These are phyloP conservation scores for Boloria selene DNA, from an alignment of 2,888 invertebrate genomes.

Conservation along the genomic window DNA sequence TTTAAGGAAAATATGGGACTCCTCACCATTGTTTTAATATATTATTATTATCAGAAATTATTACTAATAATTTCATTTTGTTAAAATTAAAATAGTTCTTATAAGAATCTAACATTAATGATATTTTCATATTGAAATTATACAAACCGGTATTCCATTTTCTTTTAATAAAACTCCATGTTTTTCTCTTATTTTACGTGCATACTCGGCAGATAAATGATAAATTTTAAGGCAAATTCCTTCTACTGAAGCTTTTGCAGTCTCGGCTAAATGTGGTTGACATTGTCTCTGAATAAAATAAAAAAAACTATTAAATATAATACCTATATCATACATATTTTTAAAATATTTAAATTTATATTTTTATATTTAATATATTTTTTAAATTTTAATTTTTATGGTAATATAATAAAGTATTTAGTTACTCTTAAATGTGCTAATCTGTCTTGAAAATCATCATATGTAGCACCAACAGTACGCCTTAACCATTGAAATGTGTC, in stretches of 20 bases:
- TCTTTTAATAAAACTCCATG: slow-evolving; percentile 93
- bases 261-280: slow-evolving; percentile 97
- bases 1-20: no score
- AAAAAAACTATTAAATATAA: neutral
- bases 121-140: neutral
- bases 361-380: no score
- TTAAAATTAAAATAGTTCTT: neutral
- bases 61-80: neutral
- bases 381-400: no score
- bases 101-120: neutral
- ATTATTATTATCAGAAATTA: no score
- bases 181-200: slow-evolving; percentile 93
- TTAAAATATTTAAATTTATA: neutral
- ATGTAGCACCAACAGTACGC: slow-evolving; percentile 95
- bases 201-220: slow-evolving; percentile 94
- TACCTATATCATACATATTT: neutral
- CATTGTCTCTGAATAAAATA: slow-evolving; percentile 87
- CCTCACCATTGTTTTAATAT: no score
- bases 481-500: slow-evolving; percentile 98
- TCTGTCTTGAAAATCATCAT: slow-evolving; percentile 95
- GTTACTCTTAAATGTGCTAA: slow-evolving; percentile 91
- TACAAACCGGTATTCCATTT: slow-evolving; percentile 86
- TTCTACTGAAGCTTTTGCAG: slow-evolving; percentile 96
- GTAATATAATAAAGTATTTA: neutral
- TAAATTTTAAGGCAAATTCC: slow-evolving; percentile 97